Evolutionary conservation across 2,113 vertebrate species (phyloP).

Genomic region (Irena cyanogastra): DNA sequence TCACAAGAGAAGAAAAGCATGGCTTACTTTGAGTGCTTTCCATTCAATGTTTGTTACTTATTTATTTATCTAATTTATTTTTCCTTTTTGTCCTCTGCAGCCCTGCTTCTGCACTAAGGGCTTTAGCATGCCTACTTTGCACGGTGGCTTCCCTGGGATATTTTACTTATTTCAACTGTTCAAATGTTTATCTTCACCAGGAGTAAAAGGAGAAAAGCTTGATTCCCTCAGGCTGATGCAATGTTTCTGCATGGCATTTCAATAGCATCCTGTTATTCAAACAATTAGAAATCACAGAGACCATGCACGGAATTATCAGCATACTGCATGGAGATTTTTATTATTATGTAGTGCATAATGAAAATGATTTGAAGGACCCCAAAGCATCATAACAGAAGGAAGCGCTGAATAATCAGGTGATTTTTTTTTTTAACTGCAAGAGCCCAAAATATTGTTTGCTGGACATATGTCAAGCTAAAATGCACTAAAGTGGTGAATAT

Average conservation of each 20-base stretch:
- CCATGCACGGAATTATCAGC: slow-evolving; percentile 30
- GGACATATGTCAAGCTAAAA: slow-evolving; percentile 61
- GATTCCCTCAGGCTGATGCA: slow-evolving; percentile 36
- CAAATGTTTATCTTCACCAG: slow-evolving; percentile 55
- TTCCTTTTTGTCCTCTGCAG: slow-evolving; percentile 15
- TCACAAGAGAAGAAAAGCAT: slow-evolving; percentile 50
- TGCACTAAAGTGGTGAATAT: slow-evolving; percentile 37
- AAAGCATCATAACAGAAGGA: slow-evolving; percentile 39
- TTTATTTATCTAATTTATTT: slow-evolving; percentile 18
- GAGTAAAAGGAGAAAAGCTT: slow-evolving; percentile 38
- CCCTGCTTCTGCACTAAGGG: background rate
- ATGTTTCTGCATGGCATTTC: slow-evolving; percentile 43
- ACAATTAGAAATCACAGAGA: slow-evolving; percentile 56
- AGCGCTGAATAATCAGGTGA: slow-evolving; percentile 35
- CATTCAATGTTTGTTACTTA: background rate
- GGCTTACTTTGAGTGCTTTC: background rate
- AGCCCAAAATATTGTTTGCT: slow-evolving; percentile 46
- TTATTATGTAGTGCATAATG: slow-evolving; percentile 47
- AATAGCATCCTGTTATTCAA: slow-evolving; percentile 49
- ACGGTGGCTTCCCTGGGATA: background rate
- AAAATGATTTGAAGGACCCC: slow-evolving; percentile 67
- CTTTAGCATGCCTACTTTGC: background rate
- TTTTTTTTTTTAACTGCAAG: background rate
- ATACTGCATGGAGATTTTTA: slow-evolving; percentile 19
- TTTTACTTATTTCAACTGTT: slow-evolving; percentile 28